Evolutionary conservation across 2,113 vertebrate genomes (phyloP).

Genomic region (Hippocampus abdominalis): DNA sequence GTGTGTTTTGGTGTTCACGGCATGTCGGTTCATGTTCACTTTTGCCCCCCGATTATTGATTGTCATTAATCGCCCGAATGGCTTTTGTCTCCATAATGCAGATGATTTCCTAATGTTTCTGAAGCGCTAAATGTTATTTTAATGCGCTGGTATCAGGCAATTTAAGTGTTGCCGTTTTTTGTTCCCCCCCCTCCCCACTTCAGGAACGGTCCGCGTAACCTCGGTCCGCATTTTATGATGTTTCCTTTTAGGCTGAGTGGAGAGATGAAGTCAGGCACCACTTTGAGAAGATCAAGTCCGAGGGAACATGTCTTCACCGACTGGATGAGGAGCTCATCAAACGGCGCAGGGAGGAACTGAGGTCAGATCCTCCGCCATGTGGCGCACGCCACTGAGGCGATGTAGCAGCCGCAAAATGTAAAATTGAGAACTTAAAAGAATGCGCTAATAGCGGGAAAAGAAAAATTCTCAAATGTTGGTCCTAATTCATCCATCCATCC

Average conservation of each 20-base stretch:
- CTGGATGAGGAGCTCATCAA: conserved; percentile 94
- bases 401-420: too few species aligned
- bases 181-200: too few species aligned
- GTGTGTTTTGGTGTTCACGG: conserved; percentile 26
- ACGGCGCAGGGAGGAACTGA: conserved; percentile 89
- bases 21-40: conserved; percentile 41
- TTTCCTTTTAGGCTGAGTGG: conserved; percentile 84
- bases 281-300: conserved; percentile 97
- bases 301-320: conserved; percentile 92
- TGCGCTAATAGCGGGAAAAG: too few species aligned
- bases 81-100: conserved; percentile 28
- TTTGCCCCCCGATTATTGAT: conserved; percentile 39
- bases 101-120: conserved; percentile 9
- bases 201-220: not conserved
- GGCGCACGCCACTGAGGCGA: not conserved
- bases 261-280: conserved; percentile 92
- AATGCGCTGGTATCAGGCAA: not conserved
- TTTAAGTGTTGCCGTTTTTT: not conserved
- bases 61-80: conserved; percentile 45
- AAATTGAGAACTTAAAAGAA: not conserved
- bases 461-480: too few species aligned
- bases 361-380: conserved; percentile 63
- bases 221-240: conserved; percentile 1
- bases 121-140: conserved; percentile 7
- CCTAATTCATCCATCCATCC: too few species aligned